phyloP scores from a whole-genome alignment of 1,140 invertebrate species.

The Sitodiplosis mosellana region DNA sequence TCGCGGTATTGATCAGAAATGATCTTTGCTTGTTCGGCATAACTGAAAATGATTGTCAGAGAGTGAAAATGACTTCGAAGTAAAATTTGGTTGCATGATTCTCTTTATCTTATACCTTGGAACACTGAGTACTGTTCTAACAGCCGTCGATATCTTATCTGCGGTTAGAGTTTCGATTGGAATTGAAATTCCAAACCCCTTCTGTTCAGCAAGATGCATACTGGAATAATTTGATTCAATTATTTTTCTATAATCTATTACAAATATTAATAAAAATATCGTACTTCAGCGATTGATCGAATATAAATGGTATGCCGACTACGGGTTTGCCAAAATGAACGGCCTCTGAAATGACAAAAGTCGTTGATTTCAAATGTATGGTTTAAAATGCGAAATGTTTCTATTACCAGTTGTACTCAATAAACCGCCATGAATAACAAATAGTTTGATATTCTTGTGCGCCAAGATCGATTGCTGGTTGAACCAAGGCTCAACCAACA shows the following conservation, averaged over 20 bases:
- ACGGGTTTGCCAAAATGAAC: slow-evolving; percentile 32
- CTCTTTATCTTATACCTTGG: not conserved
- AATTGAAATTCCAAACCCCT: slow-evolving; percentile 12
- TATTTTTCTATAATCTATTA: too few relatives aligned
- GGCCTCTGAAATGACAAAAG: slow-evolving; percentile 29
- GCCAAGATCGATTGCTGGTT: slow-evolving; percentile 51
- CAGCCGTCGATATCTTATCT: not conserved
- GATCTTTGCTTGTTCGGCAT: slow-evolving; percentile 20
- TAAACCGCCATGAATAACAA: slow-evolving; percentile 53
- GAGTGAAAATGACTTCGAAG: too few relatives aligned
- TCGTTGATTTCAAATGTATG: slow-evolving; percentile 2
- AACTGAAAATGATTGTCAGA: slow-evolving; percentile 6
- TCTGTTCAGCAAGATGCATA: slow-evolving; percentile 16
- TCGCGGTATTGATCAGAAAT: slow-evolving; percentile 44
- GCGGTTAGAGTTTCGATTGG: not conserved
- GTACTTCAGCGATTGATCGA: slow-evolving; percentile 32
- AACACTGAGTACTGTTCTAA: not conserved
- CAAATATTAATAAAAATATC: too few relatives aligned
- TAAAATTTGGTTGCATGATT: too few relatives aligned
- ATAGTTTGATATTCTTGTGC: slow-evolving; percentile 42
- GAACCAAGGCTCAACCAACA: slow-evolving; percentile 43
- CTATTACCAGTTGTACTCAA: slow-evolving; percentile 36
- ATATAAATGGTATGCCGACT: slow-evolving; percentile 32
- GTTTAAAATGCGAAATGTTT: slow-evolving; percentile 7
- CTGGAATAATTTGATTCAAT: too few relatives aligned